phyloP scores from a whole-genome alignment of 2,888 invertebrate genomes.

The Idaea dimidiata region DNA sequence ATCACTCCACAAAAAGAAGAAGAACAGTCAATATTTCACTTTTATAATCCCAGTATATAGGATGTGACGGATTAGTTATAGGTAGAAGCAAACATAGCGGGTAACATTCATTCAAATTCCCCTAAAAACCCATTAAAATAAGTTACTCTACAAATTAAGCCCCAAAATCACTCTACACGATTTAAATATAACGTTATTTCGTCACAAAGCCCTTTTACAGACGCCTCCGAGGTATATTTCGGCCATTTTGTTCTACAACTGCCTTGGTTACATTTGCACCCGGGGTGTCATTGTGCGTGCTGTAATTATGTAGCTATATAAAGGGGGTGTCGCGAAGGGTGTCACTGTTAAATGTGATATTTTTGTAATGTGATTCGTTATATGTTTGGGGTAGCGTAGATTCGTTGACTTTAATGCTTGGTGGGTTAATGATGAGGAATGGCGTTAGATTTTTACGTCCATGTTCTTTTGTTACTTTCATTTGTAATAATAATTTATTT shows the following conservation, averaged over 20 bases:
- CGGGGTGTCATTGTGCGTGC: background rate
- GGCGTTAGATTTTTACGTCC: background rate
- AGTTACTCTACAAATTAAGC: background rate
- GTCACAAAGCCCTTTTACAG: background rate
- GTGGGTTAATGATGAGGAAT: background rate
- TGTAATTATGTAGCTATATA: background rate
- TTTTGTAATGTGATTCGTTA: conserved; percentile 51
- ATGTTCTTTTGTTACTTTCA: background rate
- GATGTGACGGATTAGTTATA: too few species aligned
- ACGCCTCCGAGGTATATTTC: background rate
- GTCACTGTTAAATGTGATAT: conserved; percentile 44
- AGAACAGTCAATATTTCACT: too few species aligned
- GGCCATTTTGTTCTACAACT: background rate
- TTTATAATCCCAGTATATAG: too few species aligned
- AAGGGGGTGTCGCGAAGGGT: background rate
- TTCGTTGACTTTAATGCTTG: conserved; percentile 5
- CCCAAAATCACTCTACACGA: background rate
- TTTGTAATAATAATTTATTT: background rate
- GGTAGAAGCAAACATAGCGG: too few species aligned
- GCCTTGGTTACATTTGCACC: background rate
- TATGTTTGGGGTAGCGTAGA: conserved; percentile 20
- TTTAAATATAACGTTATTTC: conserved; percentile 1
- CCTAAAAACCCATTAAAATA: too few species aligned
- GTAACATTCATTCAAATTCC: too few species aligned
- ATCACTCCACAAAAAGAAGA: too few species aligned